Conservation (phyloP, 2,113 vertebrate genomes). For the Dipodomys merriami region DNA sequence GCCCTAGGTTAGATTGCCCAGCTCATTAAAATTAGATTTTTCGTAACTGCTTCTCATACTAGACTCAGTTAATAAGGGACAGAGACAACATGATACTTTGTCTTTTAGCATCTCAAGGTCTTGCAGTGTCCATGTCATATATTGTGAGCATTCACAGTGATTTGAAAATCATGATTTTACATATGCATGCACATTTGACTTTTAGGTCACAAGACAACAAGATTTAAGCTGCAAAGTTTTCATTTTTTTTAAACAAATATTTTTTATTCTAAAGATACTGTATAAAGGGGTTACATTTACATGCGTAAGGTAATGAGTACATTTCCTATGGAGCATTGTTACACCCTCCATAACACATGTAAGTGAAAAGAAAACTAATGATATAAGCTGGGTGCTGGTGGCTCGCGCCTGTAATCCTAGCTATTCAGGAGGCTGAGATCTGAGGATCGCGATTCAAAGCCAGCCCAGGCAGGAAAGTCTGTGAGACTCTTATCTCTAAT, state of each 20-base stretch:
- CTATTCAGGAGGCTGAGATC: too few relatives aligned
- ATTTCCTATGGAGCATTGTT: too few relatives aligned
- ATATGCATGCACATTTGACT: background rate
- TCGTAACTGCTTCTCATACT: background rate
- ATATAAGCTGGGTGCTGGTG: too few relatives aligned
- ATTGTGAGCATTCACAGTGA: background rate
- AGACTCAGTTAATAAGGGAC: slow-evolving; percentile 9
- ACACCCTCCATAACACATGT: too few relatives aligned
- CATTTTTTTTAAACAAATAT: background rate
- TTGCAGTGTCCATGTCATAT: background rate
- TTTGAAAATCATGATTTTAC: slow-evolving; percentile 16
- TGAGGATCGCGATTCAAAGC: too few relatives aligned
- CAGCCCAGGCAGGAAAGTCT: too few relatives aligned
- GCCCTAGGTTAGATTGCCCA: background rate
- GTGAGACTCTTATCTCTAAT: too few relatives aligned
- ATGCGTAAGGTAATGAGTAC: too few relatives aligned
- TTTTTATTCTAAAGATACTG: background rate
- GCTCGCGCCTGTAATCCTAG: too few relatives aligned
- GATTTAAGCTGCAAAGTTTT: background rate
- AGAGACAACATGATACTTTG: background rate
- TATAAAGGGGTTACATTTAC: too few relatives aligned
- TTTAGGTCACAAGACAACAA: background rate
- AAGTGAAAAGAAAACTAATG: too few relatives aligned
- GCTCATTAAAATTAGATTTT: background rate
- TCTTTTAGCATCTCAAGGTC: background rate